Conservation (phyloP, 2,797 vertebrate genomes). For the Oophaga sylvatica region DNA sequence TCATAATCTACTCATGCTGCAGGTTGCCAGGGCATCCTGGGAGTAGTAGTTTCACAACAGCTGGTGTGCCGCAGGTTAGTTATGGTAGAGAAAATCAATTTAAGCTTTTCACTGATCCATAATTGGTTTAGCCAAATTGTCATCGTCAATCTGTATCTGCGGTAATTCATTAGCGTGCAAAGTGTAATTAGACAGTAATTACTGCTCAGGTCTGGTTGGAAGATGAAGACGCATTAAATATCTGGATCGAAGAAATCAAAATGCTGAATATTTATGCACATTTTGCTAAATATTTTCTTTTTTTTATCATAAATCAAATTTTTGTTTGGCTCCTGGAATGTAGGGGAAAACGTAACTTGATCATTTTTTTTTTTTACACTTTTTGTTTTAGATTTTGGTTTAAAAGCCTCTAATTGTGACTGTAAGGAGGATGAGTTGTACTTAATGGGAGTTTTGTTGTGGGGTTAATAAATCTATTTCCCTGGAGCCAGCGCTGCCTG, state of each 20-base stretch:
- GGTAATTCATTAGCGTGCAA: neutral
- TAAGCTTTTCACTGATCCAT: neutral
- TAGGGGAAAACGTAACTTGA: neutral
- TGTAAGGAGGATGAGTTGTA: no score
- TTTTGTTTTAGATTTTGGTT: neutral
- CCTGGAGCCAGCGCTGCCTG: slow-evolving; percentile 33
- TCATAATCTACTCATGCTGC: neutral
- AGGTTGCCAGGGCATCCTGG: no score
- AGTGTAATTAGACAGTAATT: neutral
- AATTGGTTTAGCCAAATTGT: neutral
- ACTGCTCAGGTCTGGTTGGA: neutral
- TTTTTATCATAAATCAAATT: no score
- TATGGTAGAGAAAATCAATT: neutral
- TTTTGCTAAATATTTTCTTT: no score
- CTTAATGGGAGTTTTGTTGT: neutral
- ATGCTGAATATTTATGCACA: no score
- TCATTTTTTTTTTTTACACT: neutral
- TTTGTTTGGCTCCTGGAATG: no score
- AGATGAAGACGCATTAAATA: no score
- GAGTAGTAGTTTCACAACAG: no score
- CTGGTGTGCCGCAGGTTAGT: no score
- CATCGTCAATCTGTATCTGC: no score
- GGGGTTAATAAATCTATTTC: neutral
- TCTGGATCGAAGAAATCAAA: neutral
- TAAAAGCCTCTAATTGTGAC: no score